Evolutionary conservation across 2,888 invertebrate species (phyloP).

Genomic region (Drosophila merina): DNA sequence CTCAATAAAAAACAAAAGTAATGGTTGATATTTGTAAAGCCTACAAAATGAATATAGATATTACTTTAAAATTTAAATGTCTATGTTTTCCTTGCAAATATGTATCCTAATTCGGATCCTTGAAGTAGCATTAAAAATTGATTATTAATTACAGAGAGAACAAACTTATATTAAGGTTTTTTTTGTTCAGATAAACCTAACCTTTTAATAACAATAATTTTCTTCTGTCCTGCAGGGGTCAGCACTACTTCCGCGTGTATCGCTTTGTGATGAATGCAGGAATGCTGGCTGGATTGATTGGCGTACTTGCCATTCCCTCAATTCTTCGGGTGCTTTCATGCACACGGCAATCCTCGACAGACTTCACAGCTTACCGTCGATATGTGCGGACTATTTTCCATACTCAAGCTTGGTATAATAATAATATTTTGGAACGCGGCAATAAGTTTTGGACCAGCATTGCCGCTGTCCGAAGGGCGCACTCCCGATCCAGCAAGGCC

Average conservation of each 20-base stretch:
- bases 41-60: too few species aligned
- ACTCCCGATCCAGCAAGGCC: slow-evolving; percentile 87
- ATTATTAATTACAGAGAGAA: too few species aligned
- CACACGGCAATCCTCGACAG: slow-evolving; percentile 89
- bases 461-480: slow-evolving; percentile 87
- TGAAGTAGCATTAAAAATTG: too few species aligned
- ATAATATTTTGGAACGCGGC: slow-evolving; percentile 80
- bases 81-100: too few species aligned
- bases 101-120: too few species aligned
- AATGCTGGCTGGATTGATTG: slow-evolving; percentile 90
- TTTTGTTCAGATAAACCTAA: too few species aligned
- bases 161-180: too few species aligned
- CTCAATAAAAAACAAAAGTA: neutral
- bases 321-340: slow-evolving; percentile 89
- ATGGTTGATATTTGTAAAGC: neutral
- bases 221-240: slow-evolving; percentile 86
- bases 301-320: slow-evolving; percentile 90
- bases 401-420: slow-evolving; percentile 89
- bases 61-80: too few species aligned
- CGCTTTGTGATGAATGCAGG: slow-evolving; percentile 88
- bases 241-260: slow-evolving; percentile 89
- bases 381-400: slow-evolving; percentile 92
- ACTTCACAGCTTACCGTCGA: slow-evolving; percentile 88
- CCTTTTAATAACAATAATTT: too few species aligned
- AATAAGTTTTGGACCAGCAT: slow-evolving; percentile 89